phyloP scores from a whole-genome alignment of 1,140 invertebrate genomes.

The Drosophila mojavensis region DNA sequence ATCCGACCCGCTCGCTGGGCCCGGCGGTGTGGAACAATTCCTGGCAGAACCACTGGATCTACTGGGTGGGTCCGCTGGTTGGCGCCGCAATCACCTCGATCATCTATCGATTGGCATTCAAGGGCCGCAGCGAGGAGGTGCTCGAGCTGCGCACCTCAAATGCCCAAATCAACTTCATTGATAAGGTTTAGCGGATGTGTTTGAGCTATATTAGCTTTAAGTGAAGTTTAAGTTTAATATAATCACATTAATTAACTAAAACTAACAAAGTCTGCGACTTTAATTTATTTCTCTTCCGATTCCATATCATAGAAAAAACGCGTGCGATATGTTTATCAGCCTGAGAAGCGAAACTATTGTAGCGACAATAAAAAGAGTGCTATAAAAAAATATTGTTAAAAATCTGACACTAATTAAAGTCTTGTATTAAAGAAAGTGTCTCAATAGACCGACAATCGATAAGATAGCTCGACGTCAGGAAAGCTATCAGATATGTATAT shows the following conservation, averaged over 20 bases:
- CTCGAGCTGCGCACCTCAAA: conserved; percentile 44
- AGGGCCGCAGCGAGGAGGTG: conserved; percentile 45
- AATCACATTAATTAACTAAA: neutral
- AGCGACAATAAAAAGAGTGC: neutral
- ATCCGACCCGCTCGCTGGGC: conserved; percentile 91
- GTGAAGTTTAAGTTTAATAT: neutral
- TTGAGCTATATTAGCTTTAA: neutral
- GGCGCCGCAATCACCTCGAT: conserved; percentile 86
- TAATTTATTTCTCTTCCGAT: neutral
- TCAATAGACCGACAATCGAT: too few relatives aligned
- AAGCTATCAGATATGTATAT: too few relatives aligned
- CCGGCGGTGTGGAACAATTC: conserved; percentile 89
- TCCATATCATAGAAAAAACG: too few relatives aligned
- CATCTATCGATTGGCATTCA: conserved; percentile 86
- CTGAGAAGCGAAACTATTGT: too few relatives aligned
- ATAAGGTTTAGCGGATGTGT: conserved; percentile 37
- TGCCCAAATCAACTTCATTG: conserved; percentile 55
- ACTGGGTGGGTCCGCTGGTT: conserved; percentile 89
- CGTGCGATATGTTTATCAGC: too few relatives aligned
- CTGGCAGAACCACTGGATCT: conserved; percentile 92
- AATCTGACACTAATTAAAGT: too few relatives aligned
- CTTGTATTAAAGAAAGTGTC: too few relatives aligned
- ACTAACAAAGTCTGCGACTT: too few relatives aligned
- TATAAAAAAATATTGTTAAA: neutral
- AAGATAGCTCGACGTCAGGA: too few relatives aligned